Evolutionary conservation across 2,888 invertebrate genomes (phyloP).

Genomic region (Synergus umbraculus): DNA sequence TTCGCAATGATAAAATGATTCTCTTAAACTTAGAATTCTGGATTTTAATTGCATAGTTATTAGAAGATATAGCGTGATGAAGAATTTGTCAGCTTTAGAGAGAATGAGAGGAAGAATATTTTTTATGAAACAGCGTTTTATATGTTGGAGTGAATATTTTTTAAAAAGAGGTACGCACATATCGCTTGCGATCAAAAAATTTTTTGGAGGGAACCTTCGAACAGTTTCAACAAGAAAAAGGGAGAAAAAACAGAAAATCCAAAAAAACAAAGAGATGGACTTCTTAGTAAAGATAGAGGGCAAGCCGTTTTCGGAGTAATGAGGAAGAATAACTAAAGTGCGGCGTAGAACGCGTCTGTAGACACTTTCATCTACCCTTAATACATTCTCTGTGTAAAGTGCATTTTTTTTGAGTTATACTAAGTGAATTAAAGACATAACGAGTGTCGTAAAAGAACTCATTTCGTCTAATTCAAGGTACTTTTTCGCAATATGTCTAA

Average conservation of each 20-base stretch:
- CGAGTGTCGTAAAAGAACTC: slow-evolving; percentile 6
- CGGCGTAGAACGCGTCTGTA: slow-evolving; percentile 32
- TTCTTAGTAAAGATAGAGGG: slow-evolving; percentile 59
- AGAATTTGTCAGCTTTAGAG: slow-evolving; percentile 70
- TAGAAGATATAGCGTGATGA: slow-evolving; percentile 48
- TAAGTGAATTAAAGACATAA: slow-evolving; percentile 19
- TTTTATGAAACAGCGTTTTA: slow-evolving; percentile 71
- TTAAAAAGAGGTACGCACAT: slow-evolving; percentile 58
- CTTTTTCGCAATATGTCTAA: slow-evolving; percentile 37
- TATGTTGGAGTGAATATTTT: slow-evolving; percentile 64
- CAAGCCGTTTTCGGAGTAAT: slow-evolving; percentile 46
- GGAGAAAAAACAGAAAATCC: slow-evolving; percentile 52
- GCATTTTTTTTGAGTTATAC: slow-evolving; percentile 51
- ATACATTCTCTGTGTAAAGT: slow-evolving; percentile 52
- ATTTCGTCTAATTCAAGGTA: slow-evolving; percentile 21
- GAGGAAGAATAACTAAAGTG: slow-evolving; percentile 32
- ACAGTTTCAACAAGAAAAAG: slow-evolving; percentile 69
- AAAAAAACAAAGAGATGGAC: slow-evolving; percentile 52
- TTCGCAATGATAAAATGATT: background rate
- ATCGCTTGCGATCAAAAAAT: slow-evolving; percentile 49
- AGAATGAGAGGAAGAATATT: slow-evolving; percentile 69
- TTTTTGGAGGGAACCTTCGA: slow-evolving; percentile 63
- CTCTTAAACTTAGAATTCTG: background rate
- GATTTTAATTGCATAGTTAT: slow-evolving; percentile 14
- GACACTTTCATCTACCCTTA: slow-evolving; percentile 55